Percentiles rank a stretch among this genome's conserved stretches.
Evolutionary conservation across 2,113 vertebrate genomes (phyloP).

Genomic region (Dendropsophus ebraccatus): DNA sequence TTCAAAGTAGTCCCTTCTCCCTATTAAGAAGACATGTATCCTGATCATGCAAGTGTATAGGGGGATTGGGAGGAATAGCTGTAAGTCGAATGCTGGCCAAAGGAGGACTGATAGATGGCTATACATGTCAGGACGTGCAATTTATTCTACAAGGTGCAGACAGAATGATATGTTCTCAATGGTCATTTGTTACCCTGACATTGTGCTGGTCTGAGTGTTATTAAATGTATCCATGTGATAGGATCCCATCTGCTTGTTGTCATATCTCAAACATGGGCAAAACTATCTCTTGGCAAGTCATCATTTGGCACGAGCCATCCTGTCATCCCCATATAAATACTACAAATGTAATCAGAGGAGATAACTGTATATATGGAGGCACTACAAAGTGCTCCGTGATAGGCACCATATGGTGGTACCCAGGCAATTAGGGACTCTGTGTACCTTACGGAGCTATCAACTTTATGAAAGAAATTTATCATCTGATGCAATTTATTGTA

Average conservation of each 20-base stretch:
- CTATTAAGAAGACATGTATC: too few relatives aligned
- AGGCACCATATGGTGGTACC: too few relatives aligned
- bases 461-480: too few relatives aligned
- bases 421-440: too few relatives aligned
- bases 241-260: not conserved
- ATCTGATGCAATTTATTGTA: too few relatives aligned
- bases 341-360: not conserved
- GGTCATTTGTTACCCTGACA: not conserved
- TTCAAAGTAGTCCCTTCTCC: too few relatives aligned
- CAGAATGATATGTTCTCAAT: not conserved
- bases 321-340: not conserved
- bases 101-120: not conserved
- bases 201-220: not conserved
- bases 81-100: not conserved
- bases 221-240: conserved; percentile 8
- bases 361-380: not conserved
- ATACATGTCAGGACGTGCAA: not conserved
- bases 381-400: too few relatives aligned
- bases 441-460: too few relatives aligned
- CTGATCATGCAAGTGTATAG: too few relatives aligned
- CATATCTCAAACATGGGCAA: not conserved
- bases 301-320: not conserved
- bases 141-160: not conserved
- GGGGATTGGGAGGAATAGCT: too few relatives aligned
- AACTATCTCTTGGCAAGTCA: not conserved